Percentiles rank a stretch among this genome's conserved stretches.
Conservation (phyloP, 2,113 vertebrate genomes). For the Eonycteris spelaea region DNA sequence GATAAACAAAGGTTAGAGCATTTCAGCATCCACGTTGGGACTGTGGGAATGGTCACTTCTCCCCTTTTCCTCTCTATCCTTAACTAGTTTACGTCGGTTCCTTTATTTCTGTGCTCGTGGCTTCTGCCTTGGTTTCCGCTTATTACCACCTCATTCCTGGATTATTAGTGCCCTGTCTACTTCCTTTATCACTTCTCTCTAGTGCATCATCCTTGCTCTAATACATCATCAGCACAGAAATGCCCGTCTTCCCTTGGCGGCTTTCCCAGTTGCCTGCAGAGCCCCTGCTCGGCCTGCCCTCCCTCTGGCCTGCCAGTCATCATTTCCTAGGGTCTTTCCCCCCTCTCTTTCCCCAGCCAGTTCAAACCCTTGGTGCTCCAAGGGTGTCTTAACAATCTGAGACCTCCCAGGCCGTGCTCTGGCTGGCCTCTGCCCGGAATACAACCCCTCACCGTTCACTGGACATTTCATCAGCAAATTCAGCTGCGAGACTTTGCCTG, state of each 20-base stretch:
- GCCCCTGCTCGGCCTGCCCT: not conserved
- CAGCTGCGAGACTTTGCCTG: not conserved
- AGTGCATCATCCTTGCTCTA: not conserved
- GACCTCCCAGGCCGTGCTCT: not conserved
- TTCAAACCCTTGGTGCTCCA: not conserved
- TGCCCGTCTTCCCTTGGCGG: not conserved
- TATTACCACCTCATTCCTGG: not conserved
- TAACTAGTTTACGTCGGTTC: not conserved
- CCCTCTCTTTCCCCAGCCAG: not conserved
- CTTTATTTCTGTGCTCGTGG: not conserved
- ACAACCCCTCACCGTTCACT: not conserved
- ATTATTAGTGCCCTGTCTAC: not conserved
- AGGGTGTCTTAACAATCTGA: not conserved
- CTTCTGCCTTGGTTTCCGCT: not conserved
- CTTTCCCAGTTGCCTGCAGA: not conserved
- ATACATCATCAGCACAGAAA: not conserved
- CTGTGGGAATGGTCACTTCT: not conserved
- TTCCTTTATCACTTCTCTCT: not conserved
- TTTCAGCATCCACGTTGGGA: not conserved
- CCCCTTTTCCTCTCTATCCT: not conserved
- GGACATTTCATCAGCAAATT: not conserved
- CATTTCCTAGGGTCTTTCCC: not conserved
- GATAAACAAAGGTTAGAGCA: not conserved
- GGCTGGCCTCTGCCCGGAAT: not conserved
- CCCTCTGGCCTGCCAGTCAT: not conserved